Base-by-base conservation (phyloP, 2,797 vertebrate species). In the Discoglossus pictus region DNA sequence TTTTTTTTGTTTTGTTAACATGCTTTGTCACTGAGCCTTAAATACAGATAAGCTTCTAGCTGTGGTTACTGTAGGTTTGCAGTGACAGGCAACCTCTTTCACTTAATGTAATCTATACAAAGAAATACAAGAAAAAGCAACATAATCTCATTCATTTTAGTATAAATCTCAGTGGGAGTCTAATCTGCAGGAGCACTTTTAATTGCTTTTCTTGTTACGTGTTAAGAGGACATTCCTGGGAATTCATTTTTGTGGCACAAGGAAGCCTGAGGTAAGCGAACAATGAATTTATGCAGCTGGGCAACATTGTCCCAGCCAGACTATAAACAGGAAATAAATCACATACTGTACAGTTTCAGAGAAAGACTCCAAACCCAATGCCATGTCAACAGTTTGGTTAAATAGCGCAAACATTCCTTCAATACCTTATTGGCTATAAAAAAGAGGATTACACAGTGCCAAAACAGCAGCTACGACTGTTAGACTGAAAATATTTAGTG, bases 271-370 rank as follows among this genome's bases (percentile, higher is more conserved):
- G 60, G 68, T 71, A 65, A 59, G 36, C 17, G 18, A 70, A 64
- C 68, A 71, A 64, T 64, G 53, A 51, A 40, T 62, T 63, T 71
- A 27, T 59, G 46, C 53, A 71, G 61, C 68, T 65, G 68, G 68
- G 44, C 23, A 52, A 51, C 44, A 64, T 50, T 52, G 31, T 38
- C 53, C 68, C 52, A 71, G 55, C 17, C 58, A 69, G 66, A 69
- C 39, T 54, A 58, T 68, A 61, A 53, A 68, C 65, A 65, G 51
- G 60, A 71, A 51, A 71, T 65, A 59, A 59, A 71, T 65, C 68
- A 52, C 24, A 51, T 39, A 51, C 46, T 58, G 54, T 44, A 64
- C 16, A 40, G n/a, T 40, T 48, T 39, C 40, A 18, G 18, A 23
- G 31, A 59, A 25, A 16, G 36, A 11, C 24, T 60, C 36, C 34